Conservation (phyloP, 2,113 vertebrate genomes). For the Atherinomorus stipes region DNA sequence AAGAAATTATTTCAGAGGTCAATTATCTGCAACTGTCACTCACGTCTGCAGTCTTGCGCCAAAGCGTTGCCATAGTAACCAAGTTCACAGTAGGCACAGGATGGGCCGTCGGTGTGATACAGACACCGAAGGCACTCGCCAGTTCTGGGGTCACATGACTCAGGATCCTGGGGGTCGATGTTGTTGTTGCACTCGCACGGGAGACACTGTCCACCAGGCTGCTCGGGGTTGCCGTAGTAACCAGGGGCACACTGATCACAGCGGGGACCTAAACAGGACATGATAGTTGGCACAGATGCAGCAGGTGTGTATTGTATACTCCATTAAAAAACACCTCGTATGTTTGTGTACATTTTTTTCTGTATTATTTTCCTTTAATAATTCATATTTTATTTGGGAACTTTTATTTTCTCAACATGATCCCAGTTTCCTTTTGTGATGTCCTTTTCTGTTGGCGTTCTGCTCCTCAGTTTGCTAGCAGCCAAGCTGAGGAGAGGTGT, state of each 20-base stretch:
- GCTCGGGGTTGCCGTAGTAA: slow-evolving; percentile 84
- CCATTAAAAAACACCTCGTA: too few species aligned
- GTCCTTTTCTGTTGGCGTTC: too few species aligned
- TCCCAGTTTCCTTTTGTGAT: too few species aligned
- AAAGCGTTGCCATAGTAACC: slow-evolving; percentile 89
- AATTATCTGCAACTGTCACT: slow-evolving; percentile 56
- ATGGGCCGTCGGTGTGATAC: slow-evolving; percentile 83
- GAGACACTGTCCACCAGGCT: slow-evolving; percentile 75
- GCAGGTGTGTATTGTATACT: too few species aligned
- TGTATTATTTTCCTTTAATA: too few species aligned
- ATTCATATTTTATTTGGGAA: too few species aligned
- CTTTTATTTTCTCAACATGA: too few species aligned
- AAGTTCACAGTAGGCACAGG: slow-evolving; percentile 80
- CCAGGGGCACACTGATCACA: slow-evolving; percentile 88
- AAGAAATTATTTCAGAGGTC: background rate
- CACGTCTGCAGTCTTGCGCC: slow-evolving; percentile 85
- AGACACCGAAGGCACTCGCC: slow-evolving; percentile 88
- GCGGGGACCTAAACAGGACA: slow-evolving; percentile 75
- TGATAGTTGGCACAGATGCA: too few species aligned
- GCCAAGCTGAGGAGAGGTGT: too few species aligned
- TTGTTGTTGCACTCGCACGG: slow-evolving; percentile 90
- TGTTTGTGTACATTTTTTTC: too few species aligned
- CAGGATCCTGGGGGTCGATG: slow-evolving; percentile 83
- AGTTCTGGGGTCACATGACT: slow-evolving; percentile 84
- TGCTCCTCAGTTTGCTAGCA: too few species aligned